Evolutionary conservation across 2,113 vertebrate genomes (phyloP).

Genomic region (Epinephelus cyanopodus): DNA sequence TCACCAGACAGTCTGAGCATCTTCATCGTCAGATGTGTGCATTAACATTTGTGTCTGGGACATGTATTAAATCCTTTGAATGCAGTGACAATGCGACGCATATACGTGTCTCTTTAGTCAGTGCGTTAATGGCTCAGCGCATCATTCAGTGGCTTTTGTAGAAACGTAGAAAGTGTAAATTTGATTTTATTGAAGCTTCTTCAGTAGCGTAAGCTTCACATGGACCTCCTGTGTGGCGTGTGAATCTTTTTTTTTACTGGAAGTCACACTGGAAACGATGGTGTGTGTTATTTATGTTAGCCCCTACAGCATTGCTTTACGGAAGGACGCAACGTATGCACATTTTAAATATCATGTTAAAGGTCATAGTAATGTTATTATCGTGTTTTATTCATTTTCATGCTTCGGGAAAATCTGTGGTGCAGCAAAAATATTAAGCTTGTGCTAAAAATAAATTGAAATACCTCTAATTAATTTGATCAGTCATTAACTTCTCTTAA

Average conservation of each 20-base stretch:
- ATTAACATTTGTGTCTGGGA: slow-evolving; percentile 17
- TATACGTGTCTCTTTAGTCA: slow-evolving; percentile 6
- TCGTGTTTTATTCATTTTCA: background rate
- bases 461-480: background rate
- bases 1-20: slow-evolving; percentile 34
- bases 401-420: background rate
- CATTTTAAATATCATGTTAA: slow-evolving; percentile 25
- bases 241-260: slow-evolving; percentile 30
- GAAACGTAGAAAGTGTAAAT: background rate
- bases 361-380: slow-evolving; percentile 33
- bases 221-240: background rate
- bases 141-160: slow-evolving; percentile 31
- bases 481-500: background rate
- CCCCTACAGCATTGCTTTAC: slow-evolving; percentile 12
- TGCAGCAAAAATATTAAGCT: background rate
- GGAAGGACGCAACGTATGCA: slow-evolving; percentile 15
- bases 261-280: slow-evolving; percentile 16
- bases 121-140: slow-evolving; percentile 35
- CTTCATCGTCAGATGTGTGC: slow-evolving; percentile 9
- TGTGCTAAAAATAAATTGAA: background rate
- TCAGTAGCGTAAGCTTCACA: slow-evolving; percentile 1
- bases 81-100: slow-evolving; percentile 14
- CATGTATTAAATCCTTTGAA: slow-evolving; percentile 41
- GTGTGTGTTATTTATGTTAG: slow-evolving; percentile 34
- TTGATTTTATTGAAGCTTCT: slow-evolving; percentile 5